Percentiles rank a stretch among this genome's conserved stretches.
Evolutionary conservation across 2,113 vertebrate genomes (phyloP).

Genomic region (Leucopternis melanops): DNA sequence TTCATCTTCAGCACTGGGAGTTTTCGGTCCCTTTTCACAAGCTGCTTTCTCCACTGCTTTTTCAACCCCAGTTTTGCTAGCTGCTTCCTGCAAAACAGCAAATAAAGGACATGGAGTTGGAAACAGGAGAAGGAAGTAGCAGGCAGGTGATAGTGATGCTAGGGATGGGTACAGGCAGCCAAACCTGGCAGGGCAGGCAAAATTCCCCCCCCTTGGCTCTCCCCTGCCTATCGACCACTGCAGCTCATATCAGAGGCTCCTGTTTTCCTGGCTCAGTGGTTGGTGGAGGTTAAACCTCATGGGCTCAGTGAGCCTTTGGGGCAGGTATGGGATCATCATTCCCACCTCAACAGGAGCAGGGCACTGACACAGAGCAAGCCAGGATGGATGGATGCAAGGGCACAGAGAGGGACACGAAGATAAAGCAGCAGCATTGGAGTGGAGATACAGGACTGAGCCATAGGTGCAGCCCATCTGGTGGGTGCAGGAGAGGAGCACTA

Average conservation of each 20-base stretch:
- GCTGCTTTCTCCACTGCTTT: not conserved
- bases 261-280: not conserved
- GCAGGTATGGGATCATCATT: not conserved
- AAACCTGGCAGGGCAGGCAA: not conserved
- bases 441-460: not conserved
- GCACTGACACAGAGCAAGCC: not conserved
- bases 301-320: not conserved
- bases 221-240: rapidly evolving
- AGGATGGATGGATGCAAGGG: not conserved
- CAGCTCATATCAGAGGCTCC: not conserved
- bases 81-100: constrained; percentile 68
- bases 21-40: not conserved
- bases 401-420: not conserved
- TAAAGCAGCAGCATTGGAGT: not conserved
- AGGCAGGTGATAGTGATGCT: not conserved
- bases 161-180: not conserved
- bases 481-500: not conserved
- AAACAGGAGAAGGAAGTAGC: not conserved
- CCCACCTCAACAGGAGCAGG: not conserved
- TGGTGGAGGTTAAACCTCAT: not conserved
- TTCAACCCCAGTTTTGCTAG: constrained; percentile 51
- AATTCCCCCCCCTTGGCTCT: not conserved
- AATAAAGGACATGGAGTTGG: not conserved
- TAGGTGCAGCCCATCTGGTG: not conserved
- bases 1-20: not conserved